Evolutionary conservation across 2,797 vertebrate genomes (phyloP), one percentile per base, ranked within the genome.

Genomic region (Selene dorsalis): DNA sequence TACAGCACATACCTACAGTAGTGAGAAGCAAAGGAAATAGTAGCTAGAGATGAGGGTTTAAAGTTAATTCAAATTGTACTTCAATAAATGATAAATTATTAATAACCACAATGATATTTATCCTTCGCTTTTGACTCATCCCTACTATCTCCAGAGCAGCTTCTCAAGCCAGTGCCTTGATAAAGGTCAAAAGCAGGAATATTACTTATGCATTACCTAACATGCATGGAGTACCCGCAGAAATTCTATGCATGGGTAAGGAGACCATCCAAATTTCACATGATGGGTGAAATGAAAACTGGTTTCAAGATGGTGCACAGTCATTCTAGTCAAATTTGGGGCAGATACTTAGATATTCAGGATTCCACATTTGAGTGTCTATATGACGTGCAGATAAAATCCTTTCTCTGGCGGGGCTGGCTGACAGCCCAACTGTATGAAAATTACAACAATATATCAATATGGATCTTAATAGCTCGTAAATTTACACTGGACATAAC

Each of bases 381-480:
- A 35, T 47, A 65, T 59, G 77, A 63, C 30, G 71, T 13, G 35
- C 28, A 57, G 39, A 58, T 79, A 28, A 75, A 72, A 64, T 30
- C 7, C 6, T 72, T 32, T 64, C n/a, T 62, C 32, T n/a, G 60
- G 47, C 69, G 30, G 7, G 55, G 22, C 24, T 77, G 69, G 74
- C 69, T 12, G 63, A 47, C 35, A 30, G 52, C 68, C 68, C n/a
- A 28, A 3, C 65, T 22, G 0, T 41, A 61, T 56, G 16, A 75
- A 56, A 48, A 66, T 41, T 39, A 32, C 4, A 4, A 75, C 55
- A 65, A 75, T 67, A 55, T 63, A 52, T 74, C 56, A 50, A 71
- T 79, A 62, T 30, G n/a, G 39, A 18, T 64, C 20, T 41, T 53
- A 62, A 68, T 38, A 61, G 53, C 39, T 48, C 12, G 66, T 61